phyloP scores from a whole-genome alignment of 1,140 invertebrate species.

The Cherax destructor region DNA sequence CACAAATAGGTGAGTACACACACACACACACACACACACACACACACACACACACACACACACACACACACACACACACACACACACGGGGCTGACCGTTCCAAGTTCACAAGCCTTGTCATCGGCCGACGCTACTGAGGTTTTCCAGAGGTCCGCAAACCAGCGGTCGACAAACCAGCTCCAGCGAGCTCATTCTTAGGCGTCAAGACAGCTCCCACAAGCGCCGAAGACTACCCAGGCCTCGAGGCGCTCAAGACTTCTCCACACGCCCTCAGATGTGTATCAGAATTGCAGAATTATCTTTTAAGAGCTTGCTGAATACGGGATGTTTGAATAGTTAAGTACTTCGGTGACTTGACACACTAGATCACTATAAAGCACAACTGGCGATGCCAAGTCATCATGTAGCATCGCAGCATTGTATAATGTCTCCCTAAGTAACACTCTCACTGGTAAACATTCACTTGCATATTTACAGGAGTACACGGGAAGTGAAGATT shows the following conservation, averaged over 20 bases:
- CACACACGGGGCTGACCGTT: neutral
- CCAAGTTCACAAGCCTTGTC: neutral
- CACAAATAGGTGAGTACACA: neutral
- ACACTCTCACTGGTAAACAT: neutral
- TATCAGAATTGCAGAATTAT: too few relatives aligned
- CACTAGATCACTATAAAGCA: neutral
- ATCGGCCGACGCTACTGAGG: too few relatives aligned
- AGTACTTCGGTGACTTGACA: neutral
- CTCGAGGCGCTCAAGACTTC: too few relatives aligned
- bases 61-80: conserved; percentile 18
- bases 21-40: conserved; percentile 17
- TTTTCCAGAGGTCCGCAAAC: too few relatives aligned
- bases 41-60: conserved; percentile 17
- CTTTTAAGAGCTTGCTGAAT: too few relatives aligned
- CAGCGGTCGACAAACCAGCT: too few relatives aligned
- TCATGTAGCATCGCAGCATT: neutral
- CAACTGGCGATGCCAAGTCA: neutral
- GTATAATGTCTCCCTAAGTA: neutral
- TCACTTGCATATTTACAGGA: neutral
- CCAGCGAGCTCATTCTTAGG: too few relatives aligned
- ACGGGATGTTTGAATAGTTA: neutral
- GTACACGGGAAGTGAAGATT: too few relatives aligned
- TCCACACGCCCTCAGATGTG: too few relatives aligned
- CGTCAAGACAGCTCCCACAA: too few relatives aligned
- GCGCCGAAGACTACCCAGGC: too few relatives aligned